A percentile compares a stretch with the other conserved stretches of the same genome.
Evolutionary conservation across 2,113 vertebrate species (phyloP).

Genomic region (Dipodomys ordii): DNA sequence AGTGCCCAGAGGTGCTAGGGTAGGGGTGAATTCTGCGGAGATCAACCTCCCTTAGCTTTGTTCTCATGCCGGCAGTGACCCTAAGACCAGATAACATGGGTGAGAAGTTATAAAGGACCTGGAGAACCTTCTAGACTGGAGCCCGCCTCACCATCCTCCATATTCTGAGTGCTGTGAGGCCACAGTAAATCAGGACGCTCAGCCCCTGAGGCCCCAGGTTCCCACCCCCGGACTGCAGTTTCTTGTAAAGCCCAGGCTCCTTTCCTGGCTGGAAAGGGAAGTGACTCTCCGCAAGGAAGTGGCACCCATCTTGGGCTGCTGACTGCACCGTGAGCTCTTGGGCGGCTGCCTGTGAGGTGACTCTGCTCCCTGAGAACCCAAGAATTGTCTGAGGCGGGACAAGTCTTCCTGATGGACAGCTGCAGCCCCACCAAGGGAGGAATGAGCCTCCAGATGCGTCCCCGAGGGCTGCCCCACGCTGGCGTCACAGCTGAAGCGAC

Average conservation of each 20-base stretch:
- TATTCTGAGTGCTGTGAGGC: neutral
- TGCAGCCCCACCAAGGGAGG: rapidly evolving
- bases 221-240: neutral
- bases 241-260: neutral
- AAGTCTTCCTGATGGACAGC: neutral
- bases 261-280: neutral
- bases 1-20: rapidly evolving
- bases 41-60: neutral
- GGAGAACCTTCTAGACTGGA: neutral
- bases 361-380: neutral
- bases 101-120: neutral
- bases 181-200: neutral
- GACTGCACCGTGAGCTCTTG: neutral
- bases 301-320: neutral
- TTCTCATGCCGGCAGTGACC: neutral
- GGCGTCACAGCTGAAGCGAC: rapidly evolving
- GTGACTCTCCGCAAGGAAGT: neutral
- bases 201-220: neutral
- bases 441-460: neutral
- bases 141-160: neutral
- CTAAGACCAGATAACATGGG: too few species aligned
- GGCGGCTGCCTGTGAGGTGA: neutral
- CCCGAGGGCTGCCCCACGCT: neutral
- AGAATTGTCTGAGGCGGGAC: neutral
- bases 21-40: neutral